Evolutionary conservation across 2,888 invertebrate species (phyloP), one percentile per base, ranked within the genome.

Genomic region (Halictus quadricinctus): DNA sequence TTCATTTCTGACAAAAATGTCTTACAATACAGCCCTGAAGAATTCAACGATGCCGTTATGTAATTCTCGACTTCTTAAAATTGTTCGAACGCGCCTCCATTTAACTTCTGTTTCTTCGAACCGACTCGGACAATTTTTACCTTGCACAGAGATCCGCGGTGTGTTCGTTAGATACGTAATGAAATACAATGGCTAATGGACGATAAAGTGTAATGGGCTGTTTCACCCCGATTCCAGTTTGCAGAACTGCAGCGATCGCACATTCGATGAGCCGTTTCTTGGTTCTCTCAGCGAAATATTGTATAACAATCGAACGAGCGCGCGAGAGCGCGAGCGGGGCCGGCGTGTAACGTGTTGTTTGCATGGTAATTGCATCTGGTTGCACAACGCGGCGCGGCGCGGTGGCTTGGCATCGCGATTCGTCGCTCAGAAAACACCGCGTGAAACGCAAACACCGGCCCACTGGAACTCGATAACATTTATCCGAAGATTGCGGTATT

Each of bases 231-330:
- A 64, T 36, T 13, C 21, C 54, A 18, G 36, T 58, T 12, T 21
- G 10, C 36, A 12, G 64, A 66, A 76, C 13, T 66, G 46, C 58
- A 43, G 36, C 74, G 29, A 54, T 43, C 21, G 69, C 69, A 25
- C 43, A 43, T 73, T 80, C 58, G 41, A 80, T 79, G 50, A 46
- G 46, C 29, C 21, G 69, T 83, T 85, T 81, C 84, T 87, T 80
- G 80, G 76, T 86, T 83, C 81, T 76, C 81, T 83, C 81, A 76
- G 80, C 83, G 77, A 81, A 88, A 75, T 85, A 84, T 89, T 89
- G 85, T 87, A 88, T 89, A 89, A 88, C 81, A 87, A 89, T 89
- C 83, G 87, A 84, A 82, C 83, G 82, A 29, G 64, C 29, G 60
- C 29, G 60, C 8, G 60, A 25, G 60, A 29, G 83, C 87, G 83